phyloP scores from a whole-genome alignment of 2,113 vertebrate genomes.

The Ptilonorhynchus violaceus region DNA sequence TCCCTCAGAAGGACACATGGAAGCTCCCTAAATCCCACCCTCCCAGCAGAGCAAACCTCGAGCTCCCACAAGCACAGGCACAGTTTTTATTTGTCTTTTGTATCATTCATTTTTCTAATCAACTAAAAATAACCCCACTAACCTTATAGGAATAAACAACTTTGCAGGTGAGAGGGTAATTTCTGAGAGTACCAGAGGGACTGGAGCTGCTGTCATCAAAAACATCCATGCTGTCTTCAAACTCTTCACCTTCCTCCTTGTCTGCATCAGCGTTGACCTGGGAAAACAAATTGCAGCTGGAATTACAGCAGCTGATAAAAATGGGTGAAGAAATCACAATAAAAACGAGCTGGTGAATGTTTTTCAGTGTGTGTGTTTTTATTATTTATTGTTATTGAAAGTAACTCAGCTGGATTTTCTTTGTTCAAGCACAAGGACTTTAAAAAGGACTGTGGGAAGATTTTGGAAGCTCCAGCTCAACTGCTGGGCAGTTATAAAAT shows the following conservation, averaged over 20 bases:
- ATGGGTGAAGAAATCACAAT: not conserved
- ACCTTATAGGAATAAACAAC: constrained; percentile 98
- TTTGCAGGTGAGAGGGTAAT: constrained; percentile 97
- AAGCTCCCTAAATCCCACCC: not conserved
- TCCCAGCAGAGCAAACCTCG: not conserved
- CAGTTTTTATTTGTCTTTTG: not conserved
- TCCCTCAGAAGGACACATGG: not conserved
- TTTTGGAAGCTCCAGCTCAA: not conserved
- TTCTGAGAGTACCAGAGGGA: constrained; percentile 95
- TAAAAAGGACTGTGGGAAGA: not conserved
- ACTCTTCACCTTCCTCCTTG: constrained; percentile 91
- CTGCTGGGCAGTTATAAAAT: not conserved
- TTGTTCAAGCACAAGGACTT: not conserved
- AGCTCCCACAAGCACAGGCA: not conserved
- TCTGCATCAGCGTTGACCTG: constrained; percentile 89
- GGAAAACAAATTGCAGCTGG: not conserved
- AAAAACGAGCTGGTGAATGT: rapidly evolving
- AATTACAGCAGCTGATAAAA: not conserved
- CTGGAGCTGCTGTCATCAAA: constrained; percentile 97
- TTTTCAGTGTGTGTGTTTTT: not conserved
- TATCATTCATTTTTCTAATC: not conserved
- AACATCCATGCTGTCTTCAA: constrained; percentile 96
- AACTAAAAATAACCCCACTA: not conserved
- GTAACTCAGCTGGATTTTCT: not conserved
- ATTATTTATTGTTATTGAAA: not conserved